Evolutionary conservation across 2,888 invertebrate species (phyloP), one percentile per base, ranked within the genome.

Genomic region (Sacculina carcini): DNA sequence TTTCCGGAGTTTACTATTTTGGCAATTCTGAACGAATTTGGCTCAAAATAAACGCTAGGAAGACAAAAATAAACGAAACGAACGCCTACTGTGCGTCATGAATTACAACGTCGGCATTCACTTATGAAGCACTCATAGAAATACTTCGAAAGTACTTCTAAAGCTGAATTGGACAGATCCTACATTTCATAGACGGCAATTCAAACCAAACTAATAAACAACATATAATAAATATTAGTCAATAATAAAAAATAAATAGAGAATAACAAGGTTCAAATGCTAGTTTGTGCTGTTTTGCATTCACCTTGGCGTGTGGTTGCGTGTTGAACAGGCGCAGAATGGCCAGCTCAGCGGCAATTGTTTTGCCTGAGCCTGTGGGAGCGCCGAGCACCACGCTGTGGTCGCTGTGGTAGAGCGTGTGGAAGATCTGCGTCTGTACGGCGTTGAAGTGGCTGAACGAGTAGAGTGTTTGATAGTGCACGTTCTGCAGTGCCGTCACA

Each of bases 341-440:
- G 39, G 96, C 96, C 26, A 99, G 75, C 66, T 99, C 98, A 0
- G 98, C 96, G 1, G 85, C 90, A 46, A 96, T 85, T 0, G 98
- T 99, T 71, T 99, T 99, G 34, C 98, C 98, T 0, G 92, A 92
- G 1, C 89, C 89, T 0, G 92, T 94, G 0, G 92, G 92, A 0
- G 96, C 96, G 0, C 92, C 92, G 5, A 98, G 69, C 24, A 99
- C 68, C 7, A 90, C 82, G 63, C 96, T 96, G 58, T 77, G 75
- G 61, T 98, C 89, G 0, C 87, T 89, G 63, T 96, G 83, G 66
- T 90, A 98, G 6, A 98, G 69, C 46, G 85, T 82, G 66, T 94
- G 89, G 66, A 98, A 99, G 56, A 98, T 80, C 69, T 98, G 94
- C 0, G 92, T 92, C 68, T 96, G 96, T 57, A 99, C 89, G 1